These are phyloP conservation scores for Dasypus novemcinctus DNA, from an alignment of 2,113 vertebrate genomes.

Conservation along the genomic window DNA sequence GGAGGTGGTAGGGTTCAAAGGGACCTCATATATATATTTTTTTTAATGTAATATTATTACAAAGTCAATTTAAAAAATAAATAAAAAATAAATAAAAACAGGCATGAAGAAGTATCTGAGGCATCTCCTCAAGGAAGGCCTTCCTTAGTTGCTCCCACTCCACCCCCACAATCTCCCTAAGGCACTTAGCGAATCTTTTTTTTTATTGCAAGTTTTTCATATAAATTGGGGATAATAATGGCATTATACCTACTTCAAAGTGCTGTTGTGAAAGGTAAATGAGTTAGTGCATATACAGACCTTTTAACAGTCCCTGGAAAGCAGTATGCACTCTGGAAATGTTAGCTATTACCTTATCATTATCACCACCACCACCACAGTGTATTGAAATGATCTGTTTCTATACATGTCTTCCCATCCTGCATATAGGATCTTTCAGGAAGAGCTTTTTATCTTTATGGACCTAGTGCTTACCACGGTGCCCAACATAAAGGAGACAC, in stretches of 20 bases:
- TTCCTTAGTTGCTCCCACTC: background rate
- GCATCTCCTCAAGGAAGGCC: background rate
- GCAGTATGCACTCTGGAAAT: background rate
- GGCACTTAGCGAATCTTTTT: background rate
- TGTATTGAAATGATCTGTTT: background rate
- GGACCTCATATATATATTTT: too few species aligned
- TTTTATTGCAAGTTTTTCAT: background rate
- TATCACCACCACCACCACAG: background rate
- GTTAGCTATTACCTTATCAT: background rate
- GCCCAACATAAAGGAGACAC: background rate
- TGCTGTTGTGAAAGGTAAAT: background rate
- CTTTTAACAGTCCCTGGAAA: background rate
- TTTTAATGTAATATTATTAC: too few species aligned
- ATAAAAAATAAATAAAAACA: too few species aligned
- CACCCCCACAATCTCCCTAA: background rate
- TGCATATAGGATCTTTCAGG: background rate
- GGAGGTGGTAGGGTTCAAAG: too few species aligned
- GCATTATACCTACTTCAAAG: background rate
- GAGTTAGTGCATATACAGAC: background rate
- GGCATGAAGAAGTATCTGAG: background rate
- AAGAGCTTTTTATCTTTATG: constrained; percentile 7
- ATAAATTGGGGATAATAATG: background rate
- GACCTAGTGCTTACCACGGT: background rate
- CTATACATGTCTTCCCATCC: background rate
- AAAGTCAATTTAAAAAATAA: too few species aligned